These are phyloP conservation scores for human (Homo sapiens) DNA, from an alignment of 2,113 vertebrate species.

Conservation along the genomic window DNA sequence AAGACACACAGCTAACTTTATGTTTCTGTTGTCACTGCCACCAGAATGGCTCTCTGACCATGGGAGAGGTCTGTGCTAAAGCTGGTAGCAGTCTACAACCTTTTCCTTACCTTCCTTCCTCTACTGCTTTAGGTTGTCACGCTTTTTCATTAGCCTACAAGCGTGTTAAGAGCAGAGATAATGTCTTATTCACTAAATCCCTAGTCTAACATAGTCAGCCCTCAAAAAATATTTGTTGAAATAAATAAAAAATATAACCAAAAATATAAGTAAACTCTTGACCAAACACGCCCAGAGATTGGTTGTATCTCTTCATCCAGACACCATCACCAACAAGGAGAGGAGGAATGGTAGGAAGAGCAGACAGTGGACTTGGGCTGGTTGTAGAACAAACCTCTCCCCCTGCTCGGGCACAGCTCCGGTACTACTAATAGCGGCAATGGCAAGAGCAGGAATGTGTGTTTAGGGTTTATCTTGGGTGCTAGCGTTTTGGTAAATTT, in stretches of 20 bases:
- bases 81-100: neutral
- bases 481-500: neutral
- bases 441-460: neutral
- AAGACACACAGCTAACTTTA: neutral
- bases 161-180: neutral
- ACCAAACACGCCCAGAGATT: neutral
- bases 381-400: neutral
- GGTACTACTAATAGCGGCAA: neutral
- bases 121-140: neutral
- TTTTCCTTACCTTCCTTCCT: neutral
- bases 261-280: neutral
- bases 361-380: neutral
- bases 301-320: neutral
- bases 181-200: neutral
- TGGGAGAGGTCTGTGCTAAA: neutral
- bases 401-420: neutral
- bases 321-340: neutral
- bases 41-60: neutral
- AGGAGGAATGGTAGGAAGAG: neutral
- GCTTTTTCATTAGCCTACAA: neutral
- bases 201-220: neutral
- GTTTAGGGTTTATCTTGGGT: neutral
- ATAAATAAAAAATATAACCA: neutral
- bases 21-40: neutral
- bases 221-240: neutral